These are phyloP conservation scores for Cladorhizidae sp. DNA, from an alignment of 37 sponge, comb jelly and placozoan genomes.

Conservation along the genomic window DNA sequence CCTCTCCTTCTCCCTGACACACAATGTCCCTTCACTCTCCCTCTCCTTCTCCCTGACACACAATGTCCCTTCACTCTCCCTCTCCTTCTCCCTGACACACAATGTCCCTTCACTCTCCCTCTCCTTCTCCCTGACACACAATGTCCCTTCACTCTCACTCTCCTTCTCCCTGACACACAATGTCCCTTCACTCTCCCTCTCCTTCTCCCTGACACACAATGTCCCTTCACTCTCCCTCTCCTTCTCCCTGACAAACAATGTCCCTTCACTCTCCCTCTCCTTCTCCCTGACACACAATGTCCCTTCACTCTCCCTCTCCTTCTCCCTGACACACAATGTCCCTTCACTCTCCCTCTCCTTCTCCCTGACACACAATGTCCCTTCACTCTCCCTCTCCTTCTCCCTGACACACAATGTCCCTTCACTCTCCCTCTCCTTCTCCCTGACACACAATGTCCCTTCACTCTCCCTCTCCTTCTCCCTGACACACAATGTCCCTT, in stretches of 20 bases:
- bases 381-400: background rate
- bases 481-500: background rate
- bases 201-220: background rate
- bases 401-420: background rate
- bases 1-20: background rate
- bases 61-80: background rate
- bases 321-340: background rate
- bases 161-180: background rate
- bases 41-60: background rate
- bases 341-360: background rate
- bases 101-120: background rate
- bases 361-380: background rate
- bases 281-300: background rate
- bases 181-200: background rate
- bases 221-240: background rate
- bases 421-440: background rate
- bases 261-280: background rate
- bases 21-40: background rate
- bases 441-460: background rate
- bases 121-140: background rate
- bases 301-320: background rate
- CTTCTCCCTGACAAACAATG: background rate
- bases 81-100: background rate
- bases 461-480: background rate
- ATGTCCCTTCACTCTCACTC: background rate